Percentiles rank a stretch among this genome's conserved stretches.
Conservation (phyloP, 2,888 invertebrate genomes). For the Griposia aprilina region DNA sequence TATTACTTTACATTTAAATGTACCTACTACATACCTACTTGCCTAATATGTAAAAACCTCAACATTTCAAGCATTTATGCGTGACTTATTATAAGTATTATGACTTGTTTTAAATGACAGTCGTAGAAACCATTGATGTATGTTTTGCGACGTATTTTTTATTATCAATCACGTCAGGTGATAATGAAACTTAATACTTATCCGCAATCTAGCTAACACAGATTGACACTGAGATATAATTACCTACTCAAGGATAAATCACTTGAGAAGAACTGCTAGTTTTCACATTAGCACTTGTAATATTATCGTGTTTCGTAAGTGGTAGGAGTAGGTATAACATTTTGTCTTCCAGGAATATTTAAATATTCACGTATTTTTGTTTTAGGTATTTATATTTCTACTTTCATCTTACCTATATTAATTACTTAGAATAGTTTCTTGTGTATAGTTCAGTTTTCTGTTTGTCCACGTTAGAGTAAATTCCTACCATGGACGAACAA, state of each 20-base stretch:
- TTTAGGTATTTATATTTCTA: neutral
- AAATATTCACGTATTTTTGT: neutral
- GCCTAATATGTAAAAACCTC: neutral
- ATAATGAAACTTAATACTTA: slow-evolving; percentile 47
- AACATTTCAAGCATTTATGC: slow-evolving; percentile 3
- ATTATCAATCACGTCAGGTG: slow-evolving; percentile 17
- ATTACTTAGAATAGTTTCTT: neutral
- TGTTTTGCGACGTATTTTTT: slow-evolving; percentile 39
- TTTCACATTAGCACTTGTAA: neutral
- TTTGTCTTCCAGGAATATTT: neutral
- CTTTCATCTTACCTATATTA: too few relatives aligned
- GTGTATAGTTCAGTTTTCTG: neutral
- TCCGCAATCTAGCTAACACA: slow-evolving; percentile 11
- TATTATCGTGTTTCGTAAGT: neutral
- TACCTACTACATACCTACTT: neutral
- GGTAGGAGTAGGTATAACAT: neutral
- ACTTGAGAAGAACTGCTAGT: slow-evolving; percentile 7
- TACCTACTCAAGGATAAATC: slow-evolving; percentile 33
- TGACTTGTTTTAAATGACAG: slow-evolving; percentile 24
- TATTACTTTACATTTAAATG: too few relatives aligned
- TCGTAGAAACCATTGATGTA: slow-evolving; percentile 22
- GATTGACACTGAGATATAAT: slow-evolving; percentile 25
- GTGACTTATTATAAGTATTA: neutral
- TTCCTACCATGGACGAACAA: too few relatives aligned
- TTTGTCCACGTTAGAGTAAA: neutral